A percentile compares a stretch with the other conserved stretches of the same genome.
phyloP scores from a whole-genome alignment of 2,888 invertebrate species.

The Drosophila phalerata region DNA sequence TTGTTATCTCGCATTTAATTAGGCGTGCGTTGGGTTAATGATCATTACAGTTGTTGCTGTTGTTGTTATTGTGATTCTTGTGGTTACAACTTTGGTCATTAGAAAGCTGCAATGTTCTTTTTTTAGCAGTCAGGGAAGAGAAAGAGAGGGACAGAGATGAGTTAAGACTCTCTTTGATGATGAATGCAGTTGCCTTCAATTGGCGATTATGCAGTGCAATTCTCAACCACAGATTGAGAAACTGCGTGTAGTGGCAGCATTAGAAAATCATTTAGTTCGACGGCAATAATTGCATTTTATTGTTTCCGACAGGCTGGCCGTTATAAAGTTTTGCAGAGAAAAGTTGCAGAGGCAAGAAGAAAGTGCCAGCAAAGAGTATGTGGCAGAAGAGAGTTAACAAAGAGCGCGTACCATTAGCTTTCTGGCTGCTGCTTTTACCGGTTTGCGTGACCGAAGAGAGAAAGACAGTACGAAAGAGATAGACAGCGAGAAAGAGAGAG shows the following conservation, averaged over 20 bases:
- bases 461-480: conserved; percentile 9
- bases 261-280: conserved; percentile 68
- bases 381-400: conserved; percentile 56
- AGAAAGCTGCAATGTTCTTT: conserved; percentile 69
- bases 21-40: conserved; percentile 68
- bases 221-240: conserved; percentile 23
- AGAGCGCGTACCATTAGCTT: conserved; percentile 68
- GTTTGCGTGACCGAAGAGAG: conserved; percentile 56
- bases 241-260: conserved; percentile 58
- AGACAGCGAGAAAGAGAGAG: conserved; percentile 24
- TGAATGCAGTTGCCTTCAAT: conserved; percentile 59
- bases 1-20: conserved; percentile 74
- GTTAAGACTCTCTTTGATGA: conserved; percentile 43
- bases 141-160: conserved; percentile 18
- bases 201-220: conserved; percentile 55
- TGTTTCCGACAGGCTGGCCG: conserved; percentile 71
- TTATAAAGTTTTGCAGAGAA: conserved; percentile 55
- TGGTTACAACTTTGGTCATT: conserved; percentile 67
- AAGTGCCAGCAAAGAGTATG: conserved; percentile 63
- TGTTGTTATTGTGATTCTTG: conserved; percentile 33
- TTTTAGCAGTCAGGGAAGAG: conserved; percentile 3
- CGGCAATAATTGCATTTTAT: conserved; percentile 70
- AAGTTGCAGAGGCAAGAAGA: conserved; percentile 57
- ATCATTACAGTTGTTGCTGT: conserved; percentile 39
- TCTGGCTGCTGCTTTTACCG: conserved; percentile 65